phyloP scores from a whole-genome alignment of 2,888 invertebrate species.

The Ischnura elegans region DNA sequence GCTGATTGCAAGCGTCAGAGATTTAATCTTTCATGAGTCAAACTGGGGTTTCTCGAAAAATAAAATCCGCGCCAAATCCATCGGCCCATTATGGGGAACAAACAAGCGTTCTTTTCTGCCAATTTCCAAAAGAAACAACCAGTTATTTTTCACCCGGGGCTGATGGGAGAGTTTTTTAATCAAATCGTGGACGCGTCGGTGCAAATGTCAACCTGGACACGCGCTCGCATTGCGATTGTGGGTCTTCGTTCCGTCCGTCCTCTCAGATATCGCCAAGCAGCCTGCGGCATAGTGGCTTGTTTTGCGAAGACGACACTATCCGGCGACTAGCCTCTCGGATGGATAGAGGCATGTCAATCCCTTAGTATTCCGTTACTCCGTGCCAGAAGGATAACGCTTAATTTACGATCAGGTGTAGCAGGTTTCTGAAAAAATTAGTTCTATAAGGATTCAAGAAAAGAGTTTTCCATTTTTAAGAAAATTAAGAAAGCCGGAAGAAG shows the following conservation, averaged over 20 bases:
- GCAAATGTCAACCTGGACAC: background rate
- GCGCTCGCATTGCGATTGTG: background rate
- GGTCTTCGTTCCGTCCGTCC: background rate
- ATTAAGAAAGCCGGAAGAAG: too few relatives aligned
- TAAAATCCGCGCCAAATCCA: background rate
- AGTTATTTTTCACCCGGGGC: background rate
- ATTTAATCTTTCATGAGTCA: too few relatives aligned
- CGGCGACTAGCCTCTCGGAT: background rate
- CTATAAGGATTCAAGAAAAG: too few relatives aligned
- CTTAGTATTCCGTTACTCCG: background rate
- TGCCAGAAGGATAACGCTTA: too few relatives aligned
- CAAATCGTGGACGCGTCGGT: background rate
- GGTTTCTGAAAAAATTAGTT: too few relatives aligned
- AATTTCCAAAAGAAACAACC: background rate
- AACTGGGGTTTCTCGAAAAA: too few relatives aligned
- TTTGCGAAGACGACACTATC: background rate
- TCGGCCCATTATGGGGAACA: background rate
- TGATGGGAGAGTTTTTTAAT: background rate
- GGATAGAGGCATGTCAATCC: constrained; percentile 16
- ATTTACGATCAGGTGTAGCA: too few relatives aligned
- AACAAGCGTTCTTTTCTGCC: background rate
- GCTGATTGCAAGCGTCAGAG: too few relatives aligned
- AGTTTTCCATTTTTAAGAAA: too few relatives aligned
- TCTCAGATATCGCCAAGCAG: background rate
- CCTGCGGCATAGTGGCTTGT: background rate